Percentiles rank a stretch among this genome's conserved stretches.
Conservation (phyloP, 1,140 invertebrate species). For the Philopotamus ludificatus region DNA sequence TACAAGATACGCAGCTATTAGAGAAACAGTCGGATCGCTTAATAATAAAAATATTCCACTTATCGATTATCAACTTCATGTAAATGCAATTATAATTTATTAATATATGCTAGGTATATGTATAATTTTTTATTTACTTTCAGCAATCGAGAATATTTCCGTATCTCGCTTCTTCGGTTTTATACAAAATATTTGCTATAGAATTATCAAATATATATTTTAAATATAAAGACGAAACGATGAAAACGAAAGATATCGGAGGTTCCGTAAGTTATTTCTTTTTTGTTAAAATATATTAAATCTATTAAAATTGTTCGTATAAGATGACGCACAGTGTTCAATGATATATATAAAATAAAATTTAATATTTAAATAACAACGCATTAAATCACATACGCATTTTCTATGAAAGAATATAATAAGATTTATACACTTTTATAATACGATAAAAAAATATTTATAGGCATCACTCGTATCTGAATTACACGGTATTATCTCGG, state of each 20-base stretch:
- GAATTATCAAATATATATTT: not conserved
- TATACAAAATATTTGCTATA: not conserved
- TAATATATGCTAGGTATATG: not conserved
- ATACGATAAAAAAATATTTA: slow-evolving; percentile 38
- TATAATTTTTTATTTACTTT: slow-evolving; percentile 44
- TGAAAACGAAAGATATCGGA: not conserved
- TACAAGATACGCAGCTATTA: slow-evolving; percentile 74
- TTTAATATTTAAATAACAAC: not conserved
- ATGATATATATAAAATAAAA: not conserved
- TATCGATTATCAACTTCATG: slow-evolving; percentile 80
- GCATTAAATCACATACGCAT: too few relatives aligned
- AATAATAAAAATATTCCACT: slow-evolving; percentile 67
- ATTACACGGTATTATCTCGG: slow-evolving; percentile 74
- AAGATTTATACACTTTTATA: not conserved
- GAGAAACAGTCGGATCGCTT: slow-evolving; percentile 74
- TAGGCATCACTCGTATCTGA: too few relatives aligned
- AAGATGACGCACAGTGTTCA: too few relatives aligned
- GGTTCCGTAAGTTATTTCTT: not conserved
- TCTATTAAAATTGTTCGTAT: too few relatives aligned
- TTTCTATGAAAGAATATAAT: too few relatives aligned
- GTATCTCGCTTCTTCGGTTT: slow-evolving; percentile 65
- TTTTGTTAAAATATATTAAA: not conserved
- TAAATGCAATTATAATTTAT: slow-evolving; percentile 37
- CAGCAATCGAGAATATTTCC: slow-evolving; percentile 81
- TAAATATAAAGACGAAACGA: not conserved